Evolutionary conservation across 2,797 vertebrate genomes (phyloP), one percentile per base, ranked within the genome.

Genomic region (Zenarchopterus dispar): DNA sequence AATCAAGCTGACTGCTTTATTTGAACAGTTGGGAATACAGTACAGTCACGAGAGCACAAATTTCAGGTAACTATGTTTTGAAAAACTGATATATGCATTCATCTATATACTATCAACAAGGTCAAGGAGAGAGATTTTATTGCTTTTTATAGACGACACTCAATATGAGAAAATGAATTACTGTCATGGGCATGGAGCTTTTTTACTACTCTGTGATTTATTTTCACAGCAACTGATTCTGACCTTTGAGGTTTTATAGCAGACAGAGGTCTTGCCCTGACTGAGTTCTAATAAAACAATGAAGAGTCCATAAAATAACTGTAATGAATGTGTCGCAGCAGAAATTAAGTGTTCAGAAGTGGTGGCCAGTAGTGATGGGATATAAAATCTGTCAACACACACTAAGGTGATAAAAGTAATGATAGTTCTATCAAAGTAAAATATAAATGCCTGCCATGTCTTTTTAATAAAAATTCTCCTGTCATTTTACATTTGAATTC

Each of bases 1-100:
- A 85, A 81, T 85, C 67, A 64, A 70, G 88, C 82, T 89, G 89
- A 92, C 65, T 31, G 70, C 75, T 82, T 87, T 81, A 62, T 70
- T 60, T 8, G 24, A 80, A 56, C 56, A 63, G 69, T 58, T 47
- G 18, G 61, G 48, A 55, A 33, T 50, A 21, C 1, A 26, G 62
- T 19, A 65, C 15, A 57, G 24, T 23, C n/a, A 18, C 46, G 17
- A 53, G 33, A 77, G 10, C 4, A 2, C 7, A 53, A 41, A 47
- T 67, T 77, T 72, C 11, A 31, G 55, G 42, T 50, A 50, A 43
- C 44, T 50, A 6, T 54, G 13, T 67, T 41, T 42, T 33, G 1
- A 0, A 8, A 19, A 39, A 39, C 16, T 39, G 13, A 39, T 39
- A 15, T 2, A 16, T 26, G n/a, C 23, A 26, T 55, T 6, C 5